Percentiles rank a stretch among this genome's conserved stretches.
These are phyloP conservation scores for Carterocephalus palaemon DNA, from an alignment of 2,888 invertebrate species.

Conservation along the genomic window DNA sequence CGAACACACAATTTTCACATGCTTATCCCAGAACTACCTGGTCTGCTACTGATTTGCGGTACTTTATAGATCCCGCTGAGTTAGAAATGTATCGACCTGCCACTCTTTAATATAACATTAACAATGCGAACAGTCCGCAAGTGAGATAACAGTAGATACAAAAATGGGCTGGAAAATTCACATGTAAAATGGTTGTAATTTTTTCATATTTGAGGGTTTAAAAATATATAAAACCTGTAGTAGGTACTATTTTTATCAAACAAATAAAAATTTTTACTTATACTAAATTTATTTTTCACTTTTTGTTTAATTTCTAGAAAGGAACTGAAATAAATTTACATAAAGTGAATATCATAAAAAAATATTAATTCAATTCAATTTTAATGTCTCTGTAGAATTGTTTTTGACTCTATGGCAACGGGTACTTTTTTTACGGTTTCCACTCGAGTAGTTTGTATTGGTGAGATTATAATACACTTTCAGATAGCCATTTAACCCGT, in stretches of 20 bases:
- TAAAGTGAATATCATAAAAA: no score
- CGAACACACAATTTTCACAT: slow-evolving; percentile 71
- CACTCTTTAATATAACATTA: slow-evolving; percentile 2
- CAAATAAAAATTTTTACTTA: no score
- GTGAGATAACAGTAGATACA: no score
- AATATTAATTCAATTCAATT: background rate
- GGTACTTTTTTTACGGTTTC: slow-evolving; percentile 69
- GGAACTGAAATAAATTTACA: no score
- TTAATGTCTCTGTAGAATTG: background rate
- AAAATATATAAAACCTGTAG: no score
- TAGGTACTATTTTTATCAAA: no score
- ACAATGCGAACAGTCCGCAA: no score
- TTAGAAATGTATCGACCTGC: slow-evolving; percentile 33
- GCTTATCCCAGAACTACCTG: slow-evolving; percentile 62
- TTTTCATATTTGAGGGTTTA: no score
- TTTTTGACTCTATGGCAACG: slow-evolving; percentile 39
- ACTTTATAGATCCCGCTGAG: slow-evolving; percentile 44
- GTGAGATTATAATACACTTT: slow-evolving; percentile 71
- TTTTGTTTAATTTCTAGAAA: no score
- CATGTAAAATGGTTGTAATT: no score
- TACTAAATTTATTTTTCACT: no score
- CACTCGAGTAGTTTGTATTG: slow-evolving; percentile 73
- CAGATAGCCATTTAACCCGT: slow-evolving; percentile 69
- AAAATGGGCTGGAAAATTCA: no score
- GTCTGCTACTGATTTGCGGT: slow-evolving; percentile 42